A percentile compares a stretch with the other conserved stretches of the same genome.
phyloP scores from a whole-genome alignment of 2,797 vertebrate genomes.

The Sebastes ruberrimus region DNA sequence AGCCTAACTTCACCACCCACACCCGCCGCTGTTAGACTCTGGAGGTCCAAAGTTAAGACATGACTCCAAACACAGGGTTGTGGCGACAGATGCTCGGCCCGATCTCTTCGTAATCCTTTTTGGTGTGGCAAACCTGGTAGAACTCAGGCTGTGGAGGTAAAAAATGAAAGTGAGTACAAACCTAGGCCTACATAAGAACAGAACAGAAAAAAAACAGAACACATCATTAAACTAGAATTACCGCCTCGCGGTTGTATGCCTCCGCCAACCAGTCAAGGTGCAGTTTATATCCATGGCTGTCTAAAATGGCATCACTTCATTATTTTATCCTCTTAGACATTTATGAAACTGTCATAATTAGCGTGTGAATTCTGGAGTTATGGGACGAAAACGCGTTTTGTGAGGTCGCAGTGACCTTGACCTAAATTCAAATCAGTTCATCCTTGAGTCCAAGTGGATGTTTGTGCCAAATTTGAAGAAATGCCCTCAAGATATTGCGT shows the following conservation, averaged over 20 bases:
- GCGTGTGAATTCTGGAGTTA: too few species aligned
- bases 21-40: constrained; percentile 2
- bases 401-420: too few species aligned
- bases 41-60: constrained; percentile 87
- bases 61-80: constrained; percentile 95
- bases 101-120: constrained; percentile 96
- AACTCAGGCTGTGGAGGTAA: constrained; percentile 87
- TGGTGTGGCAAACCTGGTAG: constrained; percentile 98
- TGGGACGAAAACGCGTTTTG: too few species aligned
- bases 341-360: too few species aligned
- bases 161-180: background rate
- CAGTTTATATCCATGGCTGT: too few species aligned
- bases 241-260: too few species aligned
- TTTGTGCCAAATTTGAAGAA: too few species aligned
- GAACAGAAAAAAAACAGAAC: background rate
- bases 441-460: too few species aligned
- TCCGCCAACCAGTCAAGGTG: accelerated
- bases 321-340: too few species aligned
- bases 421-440: too few species aligned
- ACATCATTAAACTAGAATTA: background rate
- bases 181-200: background rate
- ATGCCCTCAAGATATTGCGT: too few species aligned
- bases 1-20: constrained; percentile 46
- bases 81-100: constrained; percentile 97
- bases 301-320: too few species aligned